phyloP scores from a whole-genome alignment of 2,888 invertebrate species.

The Athalia cordata region DNA sequence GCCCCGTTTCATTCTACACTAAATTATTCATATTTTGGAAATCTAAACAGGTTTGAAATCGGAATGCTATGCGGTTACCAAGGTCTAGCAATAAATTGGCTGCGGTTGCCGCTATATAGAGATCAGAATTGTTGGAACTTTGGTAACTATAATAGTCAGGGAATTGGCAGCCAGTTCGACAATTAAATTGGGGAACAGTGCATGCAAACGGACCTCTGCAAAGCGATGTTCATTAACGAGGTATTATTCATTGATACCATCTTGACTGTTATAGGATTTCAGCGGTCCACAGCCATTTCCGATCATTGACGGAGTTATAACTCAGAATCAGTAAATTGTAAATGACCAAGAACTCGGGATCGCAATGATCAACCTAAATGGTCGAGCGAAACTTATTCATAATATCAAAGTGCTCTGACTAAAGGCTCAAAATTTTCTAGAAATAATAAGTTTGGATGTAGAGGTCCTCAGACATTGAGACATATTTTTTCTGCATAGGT shows the following conservation, averaged over 20 bases:
- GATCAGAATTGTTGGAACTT: background rate
- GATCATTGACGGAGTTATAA: no score
- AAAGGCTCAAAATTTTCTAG: no score
- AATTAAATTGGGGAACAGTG: slow-evolving; percentile 11
- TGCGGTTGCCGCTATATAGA: background rate
- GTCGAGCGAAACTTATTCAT: no score
- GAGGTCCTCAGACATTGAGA: no score
- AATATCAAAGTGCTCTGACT: no score
- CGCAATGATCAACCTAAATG: no score
- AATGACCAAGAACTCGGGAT: no score
- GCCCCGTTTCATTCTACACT: no score
- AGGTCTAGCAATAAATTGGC: background rate
- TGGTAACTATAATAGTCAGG: background rate
- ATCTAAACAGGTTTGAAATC: background rate
- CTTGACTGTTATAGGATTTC: slow-evolving; percentile 1
- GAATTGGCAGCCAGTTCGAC: background rate
- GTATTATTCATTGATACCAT: slow-evolving; percentile 5
- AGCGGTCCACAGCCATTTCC: slow-evolving; percentile 1
- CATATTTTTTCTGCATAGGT: no score
- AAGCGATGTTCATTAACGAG: slow-evolving; percentile 15
- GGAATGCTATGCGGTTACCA: background rate
- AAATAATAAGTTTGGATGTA: no score
- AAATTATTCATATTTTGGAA: background rate
- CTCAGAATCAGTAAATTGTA: no score
- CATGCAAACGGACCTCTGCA: background rate